A percentile compares a stretch with the other conserved stretches of the same genome.
These are phyloP conservation scores for Ruditapes philippinarum DNA, from an alignment of 1,140 invertebrate genomes.

Conservation along the genomic window DNA sequence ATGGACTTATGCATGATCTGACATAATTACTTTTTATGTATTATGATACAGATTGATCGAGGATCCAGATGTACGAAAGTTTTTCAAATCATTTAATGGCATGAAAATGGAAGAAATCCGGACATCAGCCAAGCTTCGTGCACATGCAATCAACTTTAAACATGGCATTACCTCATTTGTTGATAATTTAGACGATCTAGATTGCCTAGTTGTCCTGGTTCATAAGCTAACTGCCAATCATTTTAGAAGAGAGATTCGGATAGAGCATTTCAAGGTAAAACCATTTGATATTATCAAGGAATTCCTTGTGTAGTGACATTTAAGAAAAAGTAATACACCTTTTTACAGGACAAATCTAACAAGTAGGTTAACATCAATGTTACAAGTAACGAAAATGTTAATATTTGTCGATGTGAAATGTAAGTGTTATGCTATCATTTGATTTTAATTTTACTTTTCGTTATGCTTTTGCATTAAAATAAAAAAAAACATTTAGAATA, in stretches of 20 bases:
- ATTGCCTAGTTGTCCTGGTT: slow-evolving; percentile 18
- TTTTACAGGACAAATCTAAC: no score
- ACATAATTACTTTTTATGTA: no score
- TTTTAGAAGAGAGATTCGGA: background rate
- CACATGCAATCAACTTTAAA: slow-evolving; percentile 43
- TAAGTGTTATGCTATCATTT: no score
- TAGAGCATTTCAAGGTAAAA: slow-evolving; percentile 7
- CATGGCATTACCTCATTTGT: slow-evolving; percentile 24
- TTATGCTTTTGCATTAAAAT: no score
- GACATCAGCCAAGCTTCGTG: background rate
- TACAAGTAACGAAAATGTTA: no score
- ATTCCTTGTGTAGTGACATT: no score
- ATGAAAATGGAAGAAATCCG: background rate
- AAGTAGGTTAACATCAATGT: no score
- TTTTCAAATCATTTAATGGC: slow-evolving; percentile 20
- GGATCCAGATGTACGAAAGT: background rate
- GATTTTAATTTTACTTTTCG: no score
- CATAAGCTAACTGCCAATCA: slow-evolving; percentile 43
- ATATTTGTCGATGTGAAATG: no score
- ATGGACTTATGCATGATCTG: no score
- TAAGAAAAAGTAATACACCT: no score
- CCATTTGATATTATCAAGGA: background rate
- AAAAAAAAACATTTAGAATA: no score
- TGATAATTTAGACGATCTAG: slow-evolving; percentile 29
- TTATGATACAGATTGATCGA: slow-evolving; percentile 36